Percentiles rank a stretch among this genome's conserved stretches.
Evolutionary conservation across 2,113 vertebrate species (phyloP).

Genomic region (Amazona vittata): DNA sequence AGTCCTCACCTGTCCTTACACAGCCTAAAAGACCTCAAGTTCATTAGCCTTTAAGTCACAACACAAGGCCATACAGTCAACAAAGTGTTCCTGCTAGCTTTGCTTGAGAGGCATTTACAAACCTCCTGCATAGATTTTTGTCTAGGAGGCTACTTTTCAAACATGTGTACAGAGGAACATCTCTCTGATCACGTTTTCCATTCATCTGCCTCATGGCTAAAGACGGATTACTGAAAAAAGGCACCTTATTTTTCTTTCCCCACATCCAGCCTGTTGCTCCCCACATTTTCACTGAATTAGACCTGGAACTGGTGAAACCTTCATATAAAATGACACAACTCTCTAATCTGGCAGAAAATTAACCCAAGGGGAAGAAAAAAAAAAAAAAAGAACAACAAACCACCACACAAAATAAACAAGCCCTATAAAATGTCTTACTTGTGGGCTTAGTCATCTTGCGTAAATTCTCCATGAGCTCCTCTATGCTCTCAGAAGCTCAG

Average conservation of each 20-base stretch:
- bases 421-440: not conserved
- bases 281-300: not conserved
- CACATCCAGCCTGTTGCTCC: not conserved
- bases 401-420: not conserved
- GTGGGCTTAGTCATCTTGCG: not conserved
- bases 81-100: not conserved
- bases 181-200: not conserved
- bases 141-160: not conserved
- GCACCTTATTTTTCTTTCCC: not conserved
- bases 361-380: not conserved
- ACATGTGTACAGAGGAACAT: not conserved
- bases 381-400: not conserved
- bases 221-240: not conserved
- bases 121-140: not conserved
- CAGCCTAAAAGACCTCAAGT: not conserved
- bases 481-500: not conserved
- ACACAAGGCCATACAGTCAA: not conserved
- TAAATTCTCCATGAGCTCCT: not conserved
- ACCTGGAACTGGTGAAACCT: fast-evolving
- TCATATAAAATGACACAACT: not conserved
- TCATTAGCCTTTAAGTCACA: not conserved
- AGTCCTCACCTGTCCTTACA: not conserved
- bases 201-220: not conserved
- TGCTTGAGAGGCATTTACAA: not conserved
- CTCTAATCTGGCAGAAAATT: not conserved